Evolutionary conservation across 2,888 invertebrate genomes (phyloP), one percentile per base, ranked within the genome.

Genomic region (Melanargia galathea): DNA sequence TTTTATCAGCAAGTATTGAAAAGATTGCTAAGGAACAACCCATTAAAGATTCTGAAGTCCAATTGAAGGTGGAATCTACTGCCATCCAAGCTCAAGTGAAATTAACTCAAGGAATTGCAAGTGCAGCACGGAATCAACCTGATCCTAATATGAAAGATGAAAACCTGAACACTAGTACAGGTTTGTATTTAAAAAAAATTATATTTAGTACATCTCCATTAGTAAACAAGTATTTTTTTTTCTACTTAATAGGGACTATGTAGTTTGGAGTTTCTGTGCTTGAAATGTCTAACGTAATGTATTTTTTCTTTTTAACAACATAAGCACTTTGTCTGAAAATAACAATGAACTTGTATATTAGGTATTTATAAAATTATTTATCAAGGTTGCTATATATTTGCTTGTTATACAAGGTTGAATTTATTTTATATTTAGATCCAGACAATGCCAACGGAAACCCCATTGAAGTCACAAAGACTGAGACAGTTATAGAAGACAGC

Each of bases 61-160:
- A 72, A 57, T 18, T 18, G n/a, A 85, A 76, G 72, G 83, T 83
- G 75, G 73, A 76, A 20, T 82, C 82, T 35, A 84, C 83, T 78
- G 86, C 86, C 60, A 88, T 80, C 73, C 85, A 88, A 78, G 90
- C 90, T 22, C 91, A 91, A 79, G 87, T 80, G 40, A 91, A 90
- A 79, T 78, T 90, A 70, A 86, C 89, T 67, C 88, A 89, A 71
- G 87, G 90, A 71, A 80, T 90, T 79, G 84, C 83, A 70, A 86
- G 86, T 76, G 81, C 84, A 69, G 76, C 83, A 71, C 80, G 86
- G 66, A 74, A 80, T 79, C 87, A 77, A 75, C 79, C 77, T 81
- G 87, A 88, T 63, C 71, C 76, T 74, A 89, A 84, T 73, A 90
- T 90, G 89, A 90, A 88, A 84, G 90, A 90, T 85, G 83, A 87